These are phyloP conservation scores for Periphyllus acericola DNA, from an alignment of 2,888 invertebrate genomes.

Conservation along the genomic window DNA sequence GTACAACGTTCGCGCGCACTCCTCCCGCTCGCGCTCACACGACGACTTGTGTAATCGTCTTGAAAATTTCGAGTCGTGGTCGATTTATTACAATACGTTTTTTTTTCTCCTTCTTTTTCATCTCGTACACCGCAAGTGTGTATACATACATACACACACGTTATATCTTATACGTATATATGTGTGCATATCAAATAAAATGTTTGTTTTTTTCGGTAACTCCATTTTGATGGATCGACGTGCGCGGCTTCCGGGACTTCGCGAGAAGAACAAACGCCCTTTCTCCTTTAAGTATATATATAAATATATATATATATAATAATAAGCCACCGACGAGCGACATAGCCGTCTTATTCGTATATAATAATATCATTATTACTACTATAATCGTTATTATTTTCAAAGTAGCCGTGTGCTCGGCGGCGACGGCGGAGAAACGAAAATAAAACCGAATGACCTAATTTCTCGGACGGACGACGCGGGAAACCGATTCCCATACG, in stretches of 20 bases:
- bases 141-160: no score
- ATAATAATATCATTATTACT: no score
- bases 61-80: constrained; percentile 2
- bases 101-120: background rate
- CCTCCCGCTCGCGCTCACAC: background rate
- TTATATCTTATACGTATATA: no score
- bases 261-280: no score
- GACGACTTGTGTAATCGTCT: background rate
- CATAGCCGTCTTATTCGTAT: no score
- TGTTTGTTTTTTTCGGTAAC: background rate
- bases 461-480: background rate
- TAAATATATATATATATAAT: no score
- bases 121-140: background rate
- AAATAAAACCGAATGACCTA: constrained; percentile 28
- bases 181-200: no score
- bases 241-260: no score
- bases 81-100: background rate
- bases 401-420: no score
- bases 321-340: no score
- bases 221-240: constrained; percentile 19
- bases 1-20: background rate
- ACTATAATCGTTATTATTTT: no score
- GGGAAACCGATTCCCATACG: background rate
- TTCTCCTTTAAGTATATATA: no score
- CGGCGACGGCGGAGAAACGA: background rate